These are phyloP conservation scores for Aphaenogaster rudis DNA, from an alignment of 1,140 invertebrate species.

Conservation along the genomic window DNA sequence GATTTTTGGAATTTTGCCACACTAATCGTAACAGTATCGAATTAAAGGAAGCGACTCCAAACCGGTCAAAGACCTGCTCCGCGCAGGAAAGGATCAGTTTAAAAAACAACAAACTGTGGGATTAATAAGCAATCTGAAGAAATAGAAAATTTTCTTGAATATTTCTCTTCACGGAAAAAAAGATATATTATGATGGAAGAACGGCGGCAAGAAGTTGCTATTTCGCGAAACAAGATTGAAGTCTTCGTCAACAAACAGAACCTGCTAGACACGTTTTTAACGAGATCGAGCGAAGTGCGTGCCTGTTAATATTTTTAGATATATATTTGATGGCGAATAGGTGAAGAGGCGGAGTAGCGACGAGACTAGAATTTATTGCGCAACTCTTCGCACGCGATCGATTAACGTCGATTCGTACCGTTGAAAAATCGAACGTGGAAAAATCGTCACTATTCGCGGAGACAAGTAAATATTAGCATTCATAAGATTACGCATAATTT, in stretches of 20 bases:
- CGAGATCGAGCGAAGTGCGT: constrained; percentile 6
- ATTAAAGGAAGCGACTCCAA: not conserved
- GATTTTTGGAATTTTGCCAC: not conserved
- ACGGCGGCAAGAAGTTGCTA: not conserved
- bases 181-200: not conserved
- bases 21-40: not conserved
- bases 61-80: not conserved
- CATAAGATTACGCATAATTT: not conserved
- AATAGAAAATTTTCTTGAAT: not conserved
- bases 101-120: not conserved
- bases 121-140: not conserved
- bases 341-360: constrained; percentile 2
- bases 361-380: constrained; percentile 31
- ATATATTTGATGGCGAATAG: constrained; percentile 24
- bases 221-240: not conserved
- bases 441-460: not conserved
- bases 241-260: not conserved
- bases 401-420: constrained; percentile 21
- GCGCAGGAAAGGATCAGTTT: not conserved
- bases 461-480: not conserved
- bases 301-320: constrained; percentile 51
- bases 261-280: not conserved
- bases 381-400: constrained; percentile 20
- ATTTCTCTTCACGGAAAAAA: not conserved
- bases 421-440: not conserved